Evolutionary conservation across 2,888 invertebrate genomes (phyloP), one percentile per base, ranked within the genome.

Genomic region (Sarcophaga variegata): DNA sequence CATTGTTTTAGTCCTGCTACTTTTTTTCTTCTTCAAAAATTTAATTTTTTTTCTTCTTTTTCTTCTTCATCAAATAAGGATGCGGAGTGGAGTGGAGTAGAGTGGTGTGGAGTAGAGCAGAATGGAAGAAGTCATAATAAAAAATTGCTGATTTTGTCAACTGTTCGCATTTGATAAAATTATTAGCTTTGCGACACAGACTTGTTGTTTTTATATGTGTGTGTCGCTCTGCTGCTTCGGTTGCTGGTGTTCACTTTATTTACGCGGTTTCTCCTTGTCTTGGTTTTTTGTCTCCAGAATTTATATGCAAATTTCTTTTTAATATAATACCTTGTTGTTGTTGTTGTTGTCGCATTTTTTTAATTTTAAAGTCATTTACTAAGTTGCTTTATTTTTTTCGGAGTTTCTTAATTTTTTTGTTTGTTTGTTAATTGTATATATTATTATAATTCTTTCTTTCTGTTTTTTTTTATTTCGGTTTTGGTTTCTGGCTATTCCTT

Each of bases 111-210:
- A 0, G 14, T 14, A 4, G 78, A 81, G 82, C 69, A 83, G 85
- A 72, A 67, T 75, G 54, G 17, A 54, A 17, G n/a, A 62, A 66
- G 81, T 79, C 76, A 69, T 66, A 87, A 86, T 82, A 86, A 83
- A 88, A 90, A 90, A 91, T 82, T 90, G 92, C 92, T 92, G 92
- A 92, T 92, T 92, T 90, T 91, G 92, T 91, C 91, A 91, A 91
- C 92, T 92, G 92, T 90, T 91, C 89, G 90, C 89, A 88, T 89
- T 90, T 91, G 91, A 92, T 92, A 92, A 92, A 92, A 92, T 92
- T 92, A 92, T 92, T 92, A 92, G 91, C 91, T 85, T 75, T 54
- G 17, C 54, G 8, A 37, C 54, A 22, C 79, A 84, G 84, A 84
- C 84, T 87, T 83, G 86, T 84, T 81, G 71, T 82, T 80, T 63